A percentile compares a stretch with the other conserved stretches of the same genome.
Evolutionary conservation across 2,113 vertebrate species (phyloP).

Genomic region (Peucedramus taeniatus): DNA sequence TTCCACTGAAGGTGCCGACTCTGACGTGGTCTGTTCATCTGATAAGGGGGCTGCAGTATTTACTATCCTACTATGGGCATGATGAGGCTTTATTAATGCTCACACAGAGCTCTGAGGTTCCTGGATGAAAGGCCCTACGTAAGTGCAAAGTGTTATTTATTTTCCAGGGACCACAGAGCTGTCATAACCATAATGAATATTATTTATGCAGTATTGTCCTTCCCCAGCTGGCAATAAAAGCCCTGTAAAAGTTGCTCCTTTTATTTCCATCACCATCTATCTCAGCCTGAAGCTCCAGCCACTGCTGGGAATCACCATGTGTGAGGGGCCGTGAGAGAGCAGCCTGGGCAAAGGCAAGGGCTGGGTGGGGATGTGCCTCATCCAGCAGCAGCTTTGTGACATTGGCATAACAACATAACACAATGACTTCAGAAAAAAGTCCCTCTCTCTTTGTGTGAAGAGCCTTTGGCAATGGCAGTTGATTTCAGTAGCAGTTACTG

Average conservation of each 20-base stretch:
- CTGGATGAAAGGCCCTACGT: neutral
- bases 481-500: neutral
- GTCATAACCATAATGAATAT: slow-evolving; percentile 13
- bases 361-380: neutral
- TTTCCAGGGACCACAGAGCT: slow-evolving; percentile 44
- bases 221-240: slow-evolving; percentile 17
- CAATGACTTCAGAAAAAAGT: neutral
- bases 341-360: neutral
- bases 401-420: neutral
- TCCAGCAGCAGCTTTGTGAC: neutral
- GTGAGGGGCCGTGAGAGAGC: neutral
- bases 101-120: neutral
- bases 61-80: neutral
- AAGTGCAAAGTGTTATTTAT: slow-evolving; percentile 51
- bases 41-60: neutral
- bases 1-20: neutral
- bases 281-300: neutral
- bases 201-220: slow-evolving; percentile 28
- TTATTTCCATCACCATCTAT: neutral
- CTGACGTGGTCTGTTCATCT: neutral
- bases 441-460: neutral
- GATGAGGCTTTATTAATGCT: neutral
- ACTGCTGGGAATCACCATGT: neutral
- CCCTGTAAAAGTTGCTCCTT: slow-evolving; percentile 8
- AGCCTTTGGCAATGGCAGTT: neutral